Conservation (phyloP, 2,797 vertebrate species). For the Pangasius krempfi region DNA sequence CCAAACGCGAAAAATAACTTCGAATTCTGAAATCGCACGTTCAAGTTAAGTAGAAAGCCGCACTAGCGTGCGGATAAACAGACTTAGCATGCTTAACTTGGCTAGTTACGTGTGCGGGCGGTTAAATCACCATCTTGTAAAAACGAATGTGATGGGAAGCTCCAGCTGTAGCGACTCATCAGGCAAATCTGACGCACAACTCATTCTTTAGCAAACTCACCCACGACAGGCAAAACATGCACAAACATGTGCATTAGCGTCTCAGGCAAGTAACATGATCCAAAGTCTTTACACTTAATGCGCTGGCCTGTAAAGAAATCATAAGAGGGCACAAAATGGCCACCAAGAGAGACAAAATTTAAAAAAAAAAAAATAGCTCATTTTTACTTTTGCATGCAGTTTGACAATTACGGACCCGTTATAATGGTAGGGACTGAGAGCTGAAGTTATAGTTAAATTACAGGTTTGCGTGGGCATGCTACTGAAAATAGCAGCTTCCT, state of each 20-base stretch:
- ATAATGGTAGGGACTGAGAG: slow-evolving; percentile 20
- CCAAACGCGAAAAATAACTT: not conserved
- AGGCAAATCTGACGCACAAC: too few relatives aligned
- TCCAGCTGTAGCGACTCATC: not conserved
- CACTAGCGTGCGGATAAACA: not conserved
- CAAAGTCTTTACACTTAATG: not conserved
- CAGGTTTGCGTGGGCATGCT: slow-evolving; percentile 48
- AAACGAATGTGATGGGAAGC: not conserved
- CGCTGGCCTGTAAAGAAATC: not conserved
- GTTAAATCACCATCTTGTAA: not conserved
- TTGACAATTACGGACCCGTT: slow-evolving; percentile 33
- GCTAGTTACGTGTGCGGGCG: not conserved
- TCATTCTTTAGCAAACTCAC: not conserved
- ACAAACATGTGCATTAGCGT: not conserved
- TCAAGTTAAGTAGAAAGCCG: not conserved
- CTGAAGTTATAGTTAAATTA: slow-evolving; percentile 43
- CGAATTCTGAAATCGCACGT: not conserved
- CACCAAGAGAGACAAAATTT: not conserved
- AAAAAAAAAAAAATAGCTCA: not conserved
- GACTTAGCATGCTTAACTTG: not conserved
- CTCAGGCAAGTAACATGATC: not conserved
- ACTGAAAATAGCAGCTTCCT: slow-evolving; percentile 59
- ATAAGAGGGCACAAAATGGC: not conserved
- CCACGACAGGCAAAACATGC: not conserved
- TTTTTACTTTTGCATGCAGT: slow-evolving; percentile 19